phyloP scores from a whole-genome alignment of 2,888 invertebrate species.

The Lacanobia oleracea region DNA sequence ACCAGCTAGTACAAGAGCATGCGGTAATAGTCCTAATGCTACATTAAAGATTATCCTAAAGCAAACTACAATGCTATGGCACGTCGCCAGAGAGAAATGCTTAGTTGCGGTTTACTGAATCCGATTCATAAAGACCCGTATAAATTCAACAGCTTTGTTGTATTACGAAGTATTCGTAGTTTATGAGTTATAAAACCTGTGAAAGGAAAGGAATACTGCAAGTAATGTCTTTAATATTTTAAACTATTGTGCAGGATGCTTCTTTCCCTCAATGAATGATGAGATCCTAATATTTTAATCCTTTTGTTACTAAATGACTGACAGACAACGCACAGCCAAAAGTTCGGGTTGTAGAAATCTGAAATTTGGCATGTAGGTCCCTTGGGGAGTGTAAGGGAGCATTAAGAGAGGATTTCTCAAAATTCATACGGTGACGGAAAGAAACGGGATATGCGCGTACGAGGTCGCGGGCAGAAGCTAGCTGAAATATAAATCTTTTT shows the following conservation, averaged over 20 bases:
- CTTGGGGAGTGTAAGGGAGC: no score
- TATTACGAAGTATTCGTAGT: not conserved
- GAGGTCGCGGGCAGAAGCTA: no score
- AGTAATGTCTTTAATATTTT: not conserved
- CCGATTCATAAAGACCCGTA: not conserved
- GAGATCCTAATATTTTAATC: no score
- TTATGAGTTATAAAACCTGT: not conserved
- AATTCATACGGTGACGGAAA: no score
- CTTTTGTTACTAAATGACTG: no score
- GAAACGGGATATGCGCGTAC: no score
- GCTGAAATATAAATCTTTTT: no score
- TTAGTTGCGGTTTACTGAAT: constrained; percentile 21
- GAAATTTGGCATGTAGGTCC: no score
- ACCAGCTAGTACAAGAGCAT: not conserved
- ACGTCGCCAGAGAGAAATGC: constrained; percentile 27
- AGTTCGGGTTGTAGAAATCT: no score
- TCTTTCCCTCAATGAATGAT: no score
- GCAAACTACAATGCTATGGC: constrained; percentile 33
- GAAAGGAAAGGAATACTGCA: not conserved
- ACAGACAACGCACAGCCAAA: no score
- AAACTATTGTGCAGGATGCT: not conserved
- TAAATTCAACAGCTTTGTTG: constrained; percentile 25
- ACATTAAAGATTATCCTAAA: constrained; percentile 27
- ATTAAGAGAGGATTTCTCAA: no score
- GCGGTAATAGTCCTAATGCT: constrained; percentile 23